Base-by-base conservation (phyloP, 2,888 invertebrate species). In the Drosophila affinis region DNA sequence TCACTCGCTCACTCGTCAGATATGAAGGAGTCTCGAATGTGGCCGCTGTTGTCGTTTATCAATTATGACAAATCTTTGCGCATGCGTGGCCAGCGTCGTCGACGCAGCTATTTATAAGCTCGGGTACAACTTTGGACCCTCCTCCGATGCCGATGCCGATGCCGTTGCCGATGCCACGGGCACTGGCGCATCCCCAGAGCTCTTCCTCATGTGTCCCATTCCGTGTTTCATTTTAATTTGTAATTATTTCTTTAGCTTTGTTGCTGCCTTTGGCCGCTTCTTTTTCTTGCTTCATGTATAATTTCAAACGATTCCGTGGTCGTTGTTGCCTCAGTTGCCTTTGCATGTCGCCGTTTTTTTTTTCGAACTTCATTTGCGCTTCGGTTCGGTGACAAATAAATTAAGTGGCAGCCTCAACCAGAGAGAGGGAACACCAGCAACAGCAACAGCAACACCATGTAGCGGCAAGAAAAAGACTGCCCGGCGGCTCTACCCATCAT, bases 41-140 rank as follows among this genome's bases (percentile, higher is more conserved):
- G 59, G 64, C 51, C 45, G 62, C 55, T 57, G 74, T 74, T 78
- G 78, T 77, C 86, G 78, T 87, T 90, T 91, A 91, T 91, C 91
- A 91, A 91, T 91, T 91, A 91, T 91, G 91, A 91, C 91, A 91
- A 90, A 91, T 91, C 91, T 91, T 91, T 90, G 90, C 89, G 90
- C 91, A 90, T 91, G 90, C 91, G 82, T 91, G 90, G 85, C 89
- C 87, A 67, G 57, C 76, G 60, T 61, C 70, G 75, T 73, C 69
- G 62, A 56, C 73, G 72, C 68, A 60, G 79, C 79, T 83, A 83
- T 83, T 87, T 82, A 77, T 75, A 85, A 75, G 83, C 68, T 72
- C 75, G 68, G 51, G 29, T 45, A 49, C 51, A 68, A 34, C 62
- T 7, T 39, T 39, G 39, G 39, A n/a, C 45, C 34, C 54, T 24